These are phyloP conservation scores for Chrysopa pallens DNA, from an alignment of 1,140 invertebrate species.

Conservation along the genomic window DNA sequence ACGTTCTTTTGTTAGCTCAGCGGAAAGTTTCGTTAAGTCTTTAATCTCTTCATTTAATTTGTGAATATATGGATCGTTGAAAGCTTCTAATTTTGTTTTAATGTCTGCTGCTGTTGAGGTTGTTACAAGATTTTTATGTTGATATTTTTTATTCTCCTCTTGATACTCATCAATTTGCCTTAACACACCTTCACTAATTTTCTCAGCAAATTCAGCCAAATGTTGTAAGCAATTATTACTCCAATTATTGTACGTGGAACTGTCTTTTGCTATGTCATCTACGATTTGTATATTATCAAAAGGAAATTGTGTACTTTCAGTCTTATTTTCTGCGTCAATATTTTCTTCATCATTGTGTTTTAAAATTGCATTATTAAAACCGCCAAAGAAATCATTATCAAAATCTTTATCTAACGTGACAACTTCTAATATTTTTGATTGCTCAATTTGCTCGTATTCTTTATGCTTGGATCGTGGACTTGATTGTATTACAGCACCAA, in stretches of 20 bases:
- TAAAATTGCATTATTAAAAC: not conserved
- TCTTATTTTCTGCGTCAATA: not conserved
- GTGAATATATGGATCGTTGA: slow-evolving; percentile 35
- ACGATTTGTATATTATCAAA: slow-evolving; percentile 1
- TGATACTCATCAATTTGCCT: slow-evolving; percentile 54
- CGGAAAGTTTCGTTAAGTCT: slow-evolving; percentile 33
- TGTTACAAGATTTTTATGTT: not conserved
- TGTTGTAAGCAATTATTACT: slow-evolving; percentile 44
- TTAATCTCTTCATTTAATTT: slow-evolving; percentile 33
- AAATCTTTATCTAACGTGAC: slow-evolving; percentile 22
- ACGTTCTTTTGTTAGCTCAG: slow-evolving; percentile 30
- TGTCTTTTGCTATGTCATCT: slow-evolving; percentile 7
- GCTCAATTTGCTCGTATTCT: slow-evolving; percentile 26
- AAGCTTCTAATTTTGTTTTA: slow-evolving; percentile 24
- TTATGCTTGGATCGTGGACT: slow-evolving; percentile 32
- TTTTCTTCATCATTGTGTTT: not conserved
- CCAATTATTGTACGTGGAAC: slow-evolving; percentile 23
- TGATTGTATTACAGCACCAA: slow-evolving; percentile 38
- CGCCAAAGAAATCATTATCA: not conserved
- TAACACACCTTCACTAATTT: slow-evolving; percentile 49
- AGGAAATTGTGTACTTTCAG: not conserved
- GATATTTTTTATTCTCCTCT: slow-evolving; percentile 11
- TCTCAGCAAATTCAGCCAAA: slow-evolving; percentile 58
- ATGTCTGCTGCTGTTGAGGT: not conserved
- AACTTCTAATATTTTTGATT: slow-evolving; percentile 25